Evolutionary conservation across 2,888 invertebrate species (phyloP).

Genomic region (Laspeyria flexula): DNA sequence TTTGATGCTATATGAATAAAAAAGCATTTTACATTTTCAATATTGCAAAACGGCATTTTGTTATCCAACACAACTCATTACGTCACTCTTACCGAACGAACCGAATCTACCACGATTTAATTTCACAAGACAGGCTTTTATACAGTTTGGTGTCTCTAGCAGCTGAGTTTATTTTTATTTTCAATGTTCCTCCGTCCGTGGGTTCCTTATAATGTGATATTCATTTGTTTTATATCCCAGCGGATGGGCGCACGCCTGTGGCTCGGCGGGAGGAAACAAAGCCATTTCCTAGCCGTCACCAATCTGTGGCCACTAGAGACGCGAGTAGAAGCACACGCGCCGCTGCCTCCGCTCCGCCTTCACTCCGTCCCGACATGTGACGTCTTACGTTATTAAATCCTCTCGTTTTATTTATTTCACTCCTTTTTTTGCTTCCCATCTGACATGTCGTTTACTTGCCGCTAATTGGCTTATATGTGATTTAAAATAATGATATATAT

Average conservation of each 20-base stretch:
- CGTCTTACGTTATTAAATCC: conserved; percentile 44
- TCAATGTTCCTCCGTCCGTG: conserved; percentile 40
- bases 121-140: conserved; percentile 59
- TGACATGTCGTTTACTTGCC: conserved; percentile 3
- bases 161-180: conserved; percentile 64
- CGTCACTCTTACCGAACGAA: conserved; percentile 45
- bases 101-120: conserved; percentile 64
- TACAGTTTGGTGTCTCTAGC: conserved; percentile 56
- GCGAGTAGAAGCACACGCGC: conserved; percentile 11
- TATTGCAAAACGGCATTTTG: conserved; percentile 34
- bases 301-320: conserved; percentile 48
- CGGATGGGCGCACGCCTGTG: conserved; percentile 64
- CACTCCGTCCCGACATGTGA: conserved; percentile 35
- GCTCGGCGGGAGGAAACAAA: conserved; percentile 73
- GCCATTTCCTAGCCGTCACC: conserved; percentile 73
- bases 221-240: conserved; percentile 78
- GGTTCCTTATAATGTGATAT: conserved; percentile 67
- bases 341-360: conserved; percentile 8
- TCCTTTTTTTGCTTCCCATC: conserved; percentile 23
- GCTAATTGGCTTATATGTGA: conserved; percentile 24
- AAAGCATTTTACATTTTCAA: too few relatives aligned
- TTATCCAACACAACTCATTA: conserved; percentile 58
- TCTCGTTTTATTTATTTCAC: conserved; percentile 33
- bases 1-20: too few relatives aligned
- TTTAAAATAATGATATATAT: too few relatives aligned